Evolutionary conservation across 2,888 invertebrate genomes (phyloP), one percentile per base, ranked within the genome.

Genomic region (Diarsia brunnea): DNA sequence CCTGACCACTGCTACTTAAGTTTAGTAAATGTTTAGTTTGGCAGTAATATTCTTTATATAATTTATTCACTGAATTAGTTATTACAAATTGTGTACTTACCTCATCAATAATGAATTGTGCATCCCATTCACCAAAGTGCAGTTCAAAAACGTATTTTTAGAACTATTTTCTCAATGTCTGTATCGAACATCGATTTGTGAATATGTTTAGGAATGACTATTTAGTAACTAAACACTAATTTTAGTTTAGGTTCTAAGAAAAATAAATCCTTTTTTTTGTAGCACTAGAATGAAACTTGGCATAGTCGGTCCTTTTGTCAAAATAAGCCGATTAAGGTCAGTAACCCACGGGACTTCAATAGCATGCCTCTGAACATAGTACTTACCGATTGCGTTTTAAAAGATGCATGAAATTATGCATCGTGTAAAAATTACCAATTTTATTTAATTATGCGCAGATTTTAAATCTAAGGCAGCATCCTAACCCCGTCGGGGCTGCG

Each of bases 41-140:
- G 43, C 4, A n/a, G 14, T 8, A 3, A 63, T 12, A 16, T 43
- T 16, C 4, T 63, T 24, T 24, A n/a, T 63, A 21, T 66, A 31
- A n/a, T 31, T 31, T n/a, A 27, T 7, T 12, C 21, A 60, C 16
- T 4, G 16, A 10, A 60, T 79, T 43, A 74, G 19, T 66, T 66
- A 63, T 12, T 21, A 0, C 2, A 73, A 84, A 75, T 2, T n/a
- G 8, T 58, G 45, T 67, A 83, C 84, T 84, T 85, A 87, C 87
- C 79, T 69, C 63, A 19, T 21, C 0, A 27, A 43, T 14, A 31
- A 75, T 69, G 1, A 73, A 55, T 66, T 45, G 84, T 86, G 79
- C 74, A 49, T 49, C 67, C 75, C 87, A 58, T 61, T 49, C 72
- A 88, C 87, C 87, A 69, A 68, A 21, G 85, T 86, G 84, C 75